Base-by-base conservation (phyloP, 1,140 invertebrate species). In the Scaptomyza hsui region DNA sequence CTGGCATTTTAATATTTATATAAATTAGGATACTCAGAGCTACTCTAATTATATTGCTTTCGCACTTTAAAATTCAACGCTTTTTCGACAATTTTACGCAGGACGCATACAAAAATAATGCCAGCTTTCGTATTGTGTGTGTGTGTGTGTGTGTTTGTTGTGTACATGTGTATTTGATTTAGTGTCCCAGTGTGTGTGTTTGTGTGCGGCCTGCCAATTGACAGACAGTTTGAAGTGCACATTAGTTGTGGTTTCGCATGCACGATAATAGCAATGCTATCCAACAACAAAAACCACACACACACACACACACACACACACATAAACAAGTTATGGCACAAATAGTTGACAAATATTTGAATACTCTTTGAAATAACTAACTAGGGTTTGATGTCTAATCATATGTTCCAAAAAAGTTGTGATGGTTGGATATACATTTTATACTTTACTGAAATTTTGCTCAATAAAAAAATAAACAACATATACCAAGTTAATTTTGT, bases 171-270 rank as follows among this genome's bases (percentile, higher is more conserved):
- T 55, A 24, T 42, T 55, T 55, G 52, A 55, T 55, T 55, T 55
- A 55, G 52, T 41, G 37, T 18, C 9, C 18, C 21, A 10, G 1
- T 18, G 9, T 26, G 32, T 42, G 44, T 15, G n/a, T 19, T 15
- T 41, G 35, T 52, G 51, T 67, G 69, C 10, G 37, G 49, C 39
- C 59, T 70, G 55, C 51, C 72, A 85, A 79, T 83, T 83, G 65
- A 83, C 67, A 83, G 79, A 60, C 79, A 74, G 70, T 75, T 79
- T 75, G 65, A 67, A 72, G 56, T 74, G 72, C 61, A 79, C 72
- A 85, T 85, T 85, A 83, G 80, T 85, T 85, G 80, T 56, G 80
- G 76, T 80, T 85, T 65, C 52, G 21, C 65, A 68, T 72, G 65
- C 71, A 68, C 59, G 72, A 83, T 83, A 72, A 78, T 67, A 73